Base-by-base conservation (phyloP, 2,888 invertebrate genomes). In the Drosophila recens region DNA sequence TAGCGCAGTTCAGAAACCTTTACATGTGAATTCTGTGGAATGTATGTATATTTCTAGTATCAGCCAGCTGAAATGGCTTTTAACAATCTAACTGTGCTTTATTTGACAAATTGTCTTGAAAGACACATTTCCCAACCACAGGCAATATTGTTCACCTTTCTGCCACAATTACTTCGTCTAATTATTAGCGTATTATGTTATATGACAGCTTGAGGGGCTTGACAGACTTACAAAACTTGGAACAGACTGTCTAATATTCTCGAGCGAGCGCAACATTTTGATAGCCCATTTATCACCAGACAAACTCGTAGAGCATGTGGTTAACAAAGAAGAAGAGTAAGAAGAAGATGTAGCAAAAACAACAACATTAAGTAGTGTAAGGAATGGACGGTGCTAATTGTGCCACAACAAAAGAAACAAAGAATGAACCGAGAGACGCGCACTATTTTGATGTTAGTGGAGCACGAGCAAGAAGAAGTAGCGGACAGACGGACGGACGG, bases 341-440 rank as follows among this genome's bases (percentile, higher is more conserved):
- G 13, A 64, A 36, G 38, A 54, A 51, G 51, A 51, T 56, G 49
- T 42, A 2, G 54, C 36, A 23, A 45, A 45, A 8, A 23, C 34
- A 48, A 65, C 34, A 58, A 71, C 73, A 82, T 82, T 82, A 82
- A 66, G 48, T 61, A 65, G 64, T 68, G 48, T 43, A 52, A 73
- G 74, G 83, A 86, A 80, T 82, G 71, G 73, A 71, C 66, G 69
- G 48, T 69, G 77, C 87, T 86, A 83, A 83, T 83, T 83, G 82
- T 79, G 81, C 76, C 67, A 66, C 63, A 84, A 81, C 71, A 81
- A 81, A 67, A 81, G 65, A 75, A 59, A 79, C 59, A 52, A 71
- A 43, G 70, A 65, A 49, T 53, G 40, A 70, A 27, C 46, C 17
- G 42, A 61, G 42, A 45, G 40, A n/a, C 65, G 46, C 34, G 67